A percentile compares a stretch with the other conserved stretches of the same genome.
Conservation (phyloP, 2,113 vertebrate genomes). For the Crotalus viridis region DNA sequence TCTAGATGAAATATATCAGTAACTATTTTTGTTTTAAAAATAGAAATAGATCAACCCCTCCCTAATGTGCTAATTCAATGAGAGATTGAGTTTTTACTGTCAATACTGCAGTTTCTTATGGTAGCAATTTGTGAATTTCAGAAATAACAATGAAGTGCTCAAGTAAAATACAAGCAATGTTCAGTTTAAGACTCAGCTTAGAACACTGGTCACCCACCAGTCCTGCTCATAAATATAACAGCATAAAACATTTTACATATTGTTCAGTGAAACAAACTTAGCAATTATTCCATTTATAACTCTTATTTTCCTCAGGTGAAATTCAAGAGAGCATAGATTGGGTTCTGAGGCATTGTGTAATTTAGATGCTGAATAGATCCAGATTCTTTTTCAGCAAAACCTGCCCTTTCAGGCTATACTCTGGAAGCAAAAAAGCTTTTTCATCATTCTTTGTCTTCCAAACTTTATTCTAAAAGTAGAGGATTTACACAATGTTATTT, state of each 20-base stretch:
- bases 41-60: not conserved
- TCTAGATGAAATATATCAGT: slow-evolving; percentile 33
- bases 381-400: not conserved
- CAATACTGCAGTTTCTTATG: slow-evolving; percentile 18
- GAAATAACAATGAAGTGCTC: not conserved
- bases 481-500: not conserved
- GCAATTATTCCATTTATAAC: not conserved
- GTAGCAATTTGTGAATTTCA: slow-evolving; percentile 21
- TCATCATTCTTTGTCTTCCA: not conserved
- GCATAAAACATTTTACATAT: not conserved
- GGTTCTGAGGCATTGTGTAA: not conserved
- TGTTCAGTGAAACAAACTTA: slow-evolving; percentile 10
- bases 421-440: not conserved
- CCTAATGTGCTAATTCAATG: not conserved
- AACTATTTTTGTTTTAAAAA: slow-evolving; percentile 26
- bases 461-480: not conserved
- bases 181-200: slow-evolving; percentile 12
- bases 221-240: not conserved
- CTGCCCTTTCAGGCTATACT: not conserved
- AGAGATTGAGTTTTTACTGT: not conserved
- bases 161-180: not conserved
- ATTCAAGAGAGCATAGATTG: not conserved
- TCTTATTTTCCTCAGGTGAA: not conserved
- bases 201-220: not conserved
- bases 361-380: not conserved